Conservation (phyloP, 2,888 invertebrate species). For the Ectemnius lituratus region DNA sequence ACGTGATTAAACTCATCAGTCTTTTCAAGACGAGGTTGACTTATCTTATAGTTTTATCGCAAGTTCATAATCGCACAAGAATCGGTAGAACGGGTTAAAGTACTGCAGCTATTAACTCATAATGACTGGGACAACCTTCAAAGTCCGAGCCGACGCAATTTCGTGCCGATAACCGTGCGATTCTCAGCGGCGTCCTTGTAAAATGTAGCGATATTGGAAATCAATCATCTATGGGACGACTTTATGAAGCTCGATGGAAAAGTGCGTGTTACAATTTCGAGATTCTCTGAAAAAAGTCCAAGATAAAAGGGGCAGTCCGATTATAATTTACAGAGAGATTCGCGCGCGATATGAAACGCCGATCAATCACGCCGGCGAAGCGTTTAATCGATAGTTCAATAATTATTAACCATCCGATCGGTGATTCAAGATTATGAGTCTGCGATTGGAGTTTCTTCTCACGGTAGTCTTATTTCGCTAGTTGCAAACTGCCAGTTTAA, state of each 20-base stretch:
- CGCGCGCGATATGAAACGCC: slow-evolving; percentile 62
- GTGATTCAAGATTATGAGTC: slow-evolving; percentile 50
- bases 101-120: too few species aligned
- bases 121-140: too few species aligned
- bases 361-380: slow-evolving; percentile 66
- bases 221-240: slow-evolving; percentile 39
- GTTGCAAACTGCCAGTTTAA: slow-evolving; percentile 51
- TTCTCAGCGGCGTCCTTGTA: too few species aligned
- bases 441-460: slow-evolving; percentile 44
- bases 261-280: slow-evolving; percentile 19
- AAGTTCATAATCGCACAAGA: too few species aligned
- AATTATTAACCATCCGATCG: slow-evolving; percentile 65
- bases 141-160: too few species aligned
- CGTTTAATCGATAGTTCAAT: slow-evolving; percentile 69
- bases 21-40: too few species aligned
- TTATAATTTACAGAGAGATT: slow-evolving; percentile 65
- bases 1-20: too few species aligned
- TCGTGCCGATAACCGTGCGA: too few species aligned
- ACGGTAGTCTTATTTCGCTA: slow-evolving; percentile 47
- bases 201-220: too few species aligned
- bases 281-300: slow-evolving; percentile 35
- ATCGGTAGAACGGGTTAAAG: too few species aligned
- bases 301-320: slow-evolving; percentile 55
- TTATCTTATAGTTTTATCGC: too few species aligned
- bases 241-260: slow-evolving; percentile 43